Percentiles rank a stretch among this genome's conserved stretches.
phyloP scores from a whole-genome alignment of 2,888 invertebrate genomes.

The Rugalucina vietnamica region DNA sequence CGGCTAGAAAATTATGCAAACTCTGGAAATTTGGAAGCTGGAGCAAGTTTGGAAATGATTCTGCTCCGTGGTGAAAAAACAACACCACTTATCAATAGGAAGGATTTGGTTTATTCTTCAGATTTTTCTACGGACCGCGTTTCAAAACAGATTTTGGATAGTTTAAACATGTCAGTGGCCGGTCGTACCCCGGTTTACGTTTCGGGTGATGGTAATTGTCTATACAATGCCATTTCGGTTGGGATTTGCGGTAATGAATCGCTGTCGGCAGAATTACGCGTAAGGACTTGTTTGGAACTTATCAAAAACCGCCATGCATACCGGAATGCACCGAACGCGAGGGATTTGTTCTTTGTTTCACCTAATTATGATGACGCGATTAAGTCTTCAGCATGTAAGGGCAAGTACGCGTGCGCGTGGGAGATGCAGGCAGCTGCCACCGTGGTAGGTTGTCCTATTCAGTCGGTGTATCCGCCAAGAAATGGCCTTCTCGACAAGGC shows the following conservation, averaged over 20 bases:
- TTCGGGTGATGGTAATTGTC: neutral
- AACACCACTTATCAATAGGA: neutral
- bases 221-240: neutral
- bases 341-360: neutral
- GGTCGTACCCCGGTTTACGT: neutral
- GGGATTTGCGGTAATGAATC: neutral
- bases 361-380: neutral
- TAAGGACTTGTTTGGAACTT: constrained; percentile 4
- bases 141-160: neutral
- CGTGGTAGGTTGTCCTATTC: neutral
- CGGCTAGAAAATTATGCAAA: neutral
- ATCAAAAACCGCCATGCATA: neutral
- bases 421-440: neutral
- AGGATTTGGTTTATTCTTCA: neutral
- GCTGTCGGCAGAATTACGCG: neutral
- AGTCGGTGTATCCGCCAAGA: neutral
- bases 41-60: neutral
- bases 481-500: neutral
- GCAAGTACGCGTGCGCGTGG: neutral
- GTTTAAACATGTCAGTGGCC: neutral
- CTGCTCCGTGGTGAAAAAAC: neutral
- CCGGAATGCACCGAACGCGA: neutral
- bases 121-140: neutral
- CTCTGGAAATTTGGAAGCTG: neutral
- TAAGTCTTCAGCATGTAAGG: neutral